Base-by-base conservation (phyloP, 2,113 vertebrate species). In the Tichodroma muraria region DNA sequence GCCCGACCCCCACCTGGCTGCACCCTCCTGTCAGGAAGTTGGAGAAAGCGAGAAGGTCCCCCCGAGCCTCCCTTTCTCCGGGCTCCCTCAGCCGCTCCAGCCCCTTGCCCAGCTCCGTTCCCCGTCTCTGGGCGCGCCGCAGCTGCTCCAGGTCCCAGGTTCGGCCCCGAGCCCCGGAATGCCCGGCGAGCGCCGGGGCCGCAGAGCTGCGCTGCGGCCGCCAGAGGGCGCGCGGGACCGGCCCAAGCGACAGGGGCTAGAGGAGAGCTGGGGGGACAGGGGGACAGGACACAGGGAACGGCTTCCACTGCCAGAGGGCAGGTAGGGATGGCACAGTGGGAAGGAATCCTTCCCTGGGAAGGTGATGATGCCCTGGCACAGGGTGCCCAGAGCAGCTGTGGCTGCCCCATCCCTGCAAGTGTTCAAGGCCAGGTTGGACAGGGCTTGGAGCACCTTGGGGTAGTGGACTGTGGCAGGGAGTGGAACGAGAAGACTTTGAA, bases 261-360 rank as follows among this genome's bases (percentile, higher is more conserved):
- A 18, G 15, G 53, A 4, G 16, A 7, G 27, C 18, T 15, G 7
- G 44, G 44, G 12, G 37, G 60, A 28, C 23, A 22, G 21, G 17
- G 44, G 11, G 20, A 9, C 31, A 4, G 17, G 17, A 31, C 12
- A 18, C 11, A 6, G 31, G n/a, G 49, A 33, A 3, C 2, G 50
- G 70, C 40, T 28, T 11, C 20, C 15, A 1, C 4, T 13, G 38
- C 16, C 57, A 2, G 4, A 15, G 22, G n/a, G 3, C 65, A 9
- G 11, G 30, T 49, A 0, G 2, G 2, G 35, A 1, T 2, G 42
- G 7, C 14, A 3, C 4, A 6, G 0, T 5, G 25, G 15, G n/a
- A 4, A 13, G 25, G 22, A 64, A 19, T 22, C 11, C 20, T 10
- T 15, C 64, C 31, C 31, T 30, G 28, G 2, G 8, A 24, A 31